Evolutionary conservation across 2,888 invertebrate genomes (phyloP).

Genomic region (Leptogaster cylindrica): DNA sequence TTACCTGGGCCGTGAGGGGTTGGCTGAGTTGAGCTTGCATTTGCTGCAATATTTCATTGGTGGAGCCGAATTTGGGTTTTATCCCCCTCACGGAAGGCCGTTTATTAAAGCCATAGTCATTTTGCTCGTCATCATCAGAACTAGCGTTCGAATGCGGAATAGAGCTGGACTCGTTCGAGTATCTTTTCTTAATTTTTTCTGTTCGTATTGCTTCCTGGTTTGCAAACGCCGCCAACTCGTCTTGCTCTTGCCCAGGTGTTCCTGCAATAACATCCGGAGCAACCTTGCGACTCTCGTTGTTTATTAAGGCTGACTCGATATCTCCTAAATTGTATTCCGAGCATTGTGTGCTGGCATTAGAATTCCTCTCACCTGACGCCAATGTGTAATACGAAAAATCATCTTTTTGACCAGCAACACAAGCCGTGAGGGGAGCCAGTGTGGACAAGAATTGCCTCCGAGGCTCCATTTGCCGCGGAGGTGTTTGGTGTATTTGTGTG

Average conservation of each 20-base stretch:
- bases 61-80: constrained; percentile 83
- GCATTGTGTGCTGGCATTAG: constrained; percentile 68
- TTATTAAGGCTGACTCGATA: constrained; percentile 68
- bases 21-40: constrained; percentile 72
- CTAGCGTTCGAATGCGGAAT: constrained; percentile 53
- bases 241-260: constrained; percentile 67
- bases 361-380: constrained; percentile 66
- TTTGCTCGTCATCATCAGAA: constrained; percentile 77
- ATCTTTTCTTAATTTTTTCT: constrained; percentile 80
- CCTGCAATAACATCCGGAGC: constrained; percentile 82
- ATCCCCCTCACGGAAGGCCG: constrained; percentile 90
- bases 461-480: constrained; percentile 67
- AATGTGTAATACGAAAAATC: constrained; percentile 67
- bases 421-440: constrained; percentile 78
- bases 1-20: constrained; percentile 42
- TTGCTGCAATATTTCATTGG: constrained; percentile 80
- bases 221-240: constrained; percentile 83
- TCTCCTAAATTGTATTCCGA: constrained; percentile 72
- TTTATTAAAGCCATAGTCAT: constrained; percentile 88
- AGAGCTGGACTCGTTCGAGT: constrained; percentile 65
- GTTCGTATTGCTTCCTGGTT: constrained; percentile 83
- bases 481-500: constrained; percentile 60
- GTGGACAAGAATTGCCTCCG: constrained; percentile 81
- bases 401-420: constrained; percentile 71
- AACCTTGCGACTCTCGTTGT: constrained; percentile 64